Evolutionary conservation across 2,888 invertebrate genomes (phyloP).

Genomic region (Tenthredo livida): DNA sequence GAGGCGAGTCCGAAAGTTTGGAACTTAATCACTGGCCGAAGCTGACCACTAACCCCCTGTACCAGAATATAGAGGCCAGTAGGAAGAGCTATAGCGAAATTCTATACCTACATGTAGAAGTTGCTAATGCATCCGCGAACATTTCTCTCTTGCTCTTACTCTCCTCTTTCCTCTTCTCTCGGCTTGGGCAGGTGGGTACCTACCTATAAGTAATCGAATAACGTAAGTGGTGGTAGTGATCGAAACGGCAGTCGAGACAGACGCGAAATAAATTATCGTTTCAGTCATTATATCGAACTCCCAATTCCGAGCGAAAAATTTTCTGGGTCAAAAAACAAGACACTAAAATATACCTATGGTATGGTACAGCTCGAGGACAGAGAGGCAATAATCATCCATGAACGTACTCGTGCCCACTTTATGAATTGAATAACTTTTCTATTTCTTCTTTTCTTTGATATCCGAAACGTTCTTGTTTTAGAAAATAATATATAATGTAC

Average conservation of each 20-base stretch:
- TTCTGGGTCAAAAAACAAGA: neutral
- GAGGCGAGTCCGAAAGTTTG: slow-evolving; percentile 34
- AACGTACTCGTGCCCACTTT: neutral
- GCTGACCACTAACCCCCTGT: slow-evolving; percentile 12
- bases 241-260: too few relatives aligned
- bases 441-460: neutral
- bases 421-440: neutral
- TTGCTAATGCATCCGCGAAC: slow-evolving; percentile 42
- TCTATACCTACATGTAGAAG: neutral
- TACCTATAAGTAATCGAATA: slow-evolving; percentile 20
- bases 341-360: neutral
- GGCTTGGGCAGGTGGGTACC: neutral
- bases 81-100: neutral
- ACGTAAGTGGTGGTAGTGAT: neutral
- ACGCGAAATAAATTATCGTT: neutral
- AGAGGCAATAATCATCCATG: neutral
- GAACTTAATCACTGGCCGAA: slow-evolving; percentile 42
- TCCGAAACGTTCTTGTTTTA: too few relatives aligned
- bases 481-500: neutral
- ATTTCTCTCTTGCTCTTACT: neutral
- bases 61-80: neutral
- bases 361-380: neutral
- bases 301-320: neutral
- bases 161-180: neutral
- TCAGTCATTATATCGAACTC: neutral